These are phyloP conservation scores for Elephas maximus DNA, from an alignment of 2,113 vertebrate genomes.

Conservation along the genomic window DNA sequence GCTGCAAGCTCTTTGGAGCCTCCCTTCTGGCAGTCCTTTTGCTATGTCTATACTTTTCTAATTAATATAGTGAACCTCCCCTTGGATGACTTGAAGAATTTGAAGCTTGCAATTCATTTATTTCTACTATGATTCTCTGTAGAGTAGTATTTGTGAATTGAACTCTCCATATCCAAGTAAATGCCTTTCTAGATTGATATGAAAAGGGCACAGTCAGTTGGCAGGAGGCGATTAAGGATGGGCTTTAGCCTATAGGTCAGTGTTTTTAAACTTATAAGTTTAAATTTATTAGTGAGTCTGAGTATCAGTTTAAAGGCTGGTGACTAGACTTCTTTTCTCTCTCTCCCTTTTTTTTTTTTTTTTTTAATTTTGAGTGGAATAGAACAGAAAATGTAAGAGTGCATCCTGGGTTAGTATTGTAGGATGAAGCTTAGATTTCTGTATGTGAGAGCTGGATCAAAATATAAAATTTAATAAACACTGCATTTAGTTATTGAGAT, in stretches of 20 bases:
- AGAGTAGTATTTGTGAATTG: neutral
- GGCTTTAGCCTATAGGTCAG: neutral
- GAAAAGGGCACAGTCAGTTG: neutral
- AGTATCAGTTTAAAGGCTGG: neutral
- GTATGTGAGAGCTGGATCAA: neutral
- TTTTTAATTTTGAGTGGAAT: neutral
- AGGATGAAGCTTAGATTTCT: slow-evolving; percentile 1
- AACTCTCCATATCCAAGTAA: neutral
- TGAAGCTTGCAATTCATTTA: neutral
- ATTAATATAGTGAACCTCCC: neutral
- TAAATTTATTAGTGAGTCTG: neutral
- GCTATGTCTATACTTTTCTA: neutral
- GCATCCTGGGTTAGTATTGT: neutral
- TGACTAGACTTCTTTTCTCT: neutral
- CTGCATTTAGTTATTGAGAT: neutral
- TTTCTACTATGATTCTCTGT: neutral
- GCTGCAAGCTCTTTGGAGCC: neutral
- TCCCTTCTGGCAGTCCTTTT: neutral
- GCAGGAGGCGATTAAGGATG: neutral
- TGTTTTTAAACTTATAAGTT: neutral
- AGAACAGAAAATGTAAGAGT: neutral
- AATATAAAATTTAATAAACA: slow-evolving; percentile 13
- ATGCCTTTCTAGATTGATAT: neutral
- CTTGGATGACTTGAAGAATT: neutral
- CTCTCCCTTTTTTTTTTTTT: neutral